Percentiles rank a stretch among this genome's conserved stretches.
Evolutionary conservation across 1,140 invertebrate genomes (phyloP).

Genomic region (Campoletis sonorensis): DNA sequence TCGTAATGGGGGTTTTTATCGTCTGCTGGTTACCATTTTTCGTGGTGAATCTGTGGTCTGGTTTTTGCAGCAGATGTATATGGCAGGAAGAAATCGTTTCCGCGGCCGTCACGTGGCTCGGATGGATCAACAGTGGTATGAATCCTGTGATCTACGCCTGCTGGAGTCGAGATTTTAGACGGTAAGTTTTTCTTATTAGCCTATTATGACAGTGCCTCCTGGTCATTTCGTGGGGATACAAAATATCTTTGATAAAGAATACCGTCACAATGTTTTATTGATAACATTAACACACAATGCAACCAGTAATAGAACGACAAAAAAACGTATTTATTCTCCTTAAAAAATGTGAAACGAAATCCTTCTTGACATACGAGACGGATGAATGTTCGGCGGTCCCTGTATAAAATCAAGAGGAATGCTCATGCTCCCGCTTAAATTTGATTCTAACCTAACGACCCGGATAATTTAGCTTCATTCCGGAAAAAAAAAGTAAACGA

Average conservation of each 20-base stretch:
- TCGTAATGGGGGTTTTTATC: slow-evolving; percentile 99
- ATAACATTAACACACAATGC: too few relatives aligned
- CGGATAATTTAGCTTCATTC: slow-evolving; percentile 4
- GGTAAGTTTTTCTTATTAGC: slow-evolving; percentile 79
- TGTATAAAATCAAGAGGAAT: too few relatives aligned
- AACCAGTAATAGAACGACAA: neutral
- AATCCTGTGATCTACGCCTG: slow-evolving; percentile 98
- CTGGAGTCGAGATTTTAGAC: slow-evolving; percentile 96
- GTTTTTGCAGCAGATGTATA: slow-evolving; percentile 92
- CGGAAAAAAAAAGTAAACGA: neutral
- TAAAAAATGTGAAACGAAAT: neutral
- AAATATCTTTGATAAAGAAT: too few relatives aligned
- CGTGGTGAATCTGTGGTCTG: slow-evolving; percentile 94
- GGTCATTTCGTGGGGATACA: too few relatives aligned
- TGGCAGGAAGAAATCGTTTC: slow-evolving; percentile 93
- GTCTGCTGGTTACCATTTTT: slow-evolving; percentile 99
- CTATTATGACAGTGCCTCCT: neutral
- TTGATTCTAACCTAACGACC: slow-evolving; percentile 25
- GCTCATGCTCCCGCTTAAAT: neutral
- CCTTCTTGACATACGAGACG: too few relatives aligned
- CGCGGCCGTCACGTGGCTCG: slow-evolving; percentile 97
- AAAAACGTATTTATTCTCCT: neutral
- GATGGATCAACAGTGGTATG: slow-evolving; percentile 99
- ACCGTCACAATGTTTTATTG: too few relatives aligned
- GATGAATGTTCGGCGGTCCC: too few relatives aligned